These are phyloP conservation scores for Drosophila tanythrix DNA, from an alignment of 2,888 invertebrate species.

Conservation along the genomic window DNA sequence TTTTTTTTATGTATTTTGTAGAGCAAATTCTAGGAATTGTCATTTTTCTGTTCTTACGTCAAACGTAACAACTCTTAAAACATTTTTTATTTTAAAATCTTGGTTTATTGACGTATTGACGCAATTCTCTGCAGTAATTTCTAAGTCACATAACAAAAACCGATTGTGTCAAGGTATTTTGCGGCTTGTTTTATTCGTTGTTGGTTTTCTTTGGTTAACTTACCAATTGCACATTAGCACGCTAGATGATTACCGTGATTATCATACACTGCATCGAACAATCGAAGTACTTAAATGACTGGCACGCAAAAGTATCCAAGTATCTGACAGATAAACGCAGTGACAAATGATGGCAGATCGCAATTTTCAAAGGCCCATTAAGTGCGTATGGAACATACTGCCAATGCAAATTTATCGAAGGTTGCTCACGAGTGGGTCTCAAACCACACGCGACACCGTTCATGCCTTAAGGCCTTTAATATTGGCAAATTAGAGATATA, in stretches of 20 bases:
- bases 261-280: conserved; percentile 38
- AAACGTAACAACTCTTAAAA: conserved; percentile 6
- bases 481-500: conserved; percentile 21
- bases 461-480: conserved; percentile 15
- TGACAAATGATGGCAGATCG: conserved; percentile 47
- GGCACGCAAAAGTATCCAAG: conserved; percentile 56
- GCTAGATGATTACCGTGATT: conserved; percentile 54
- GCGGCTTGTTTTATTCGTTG: conserved; percentile 30
- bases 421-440: conserved; percentile 32
- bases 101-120: conserved; percentile 27
- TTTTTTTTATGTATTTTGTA: too few relatives aligned
- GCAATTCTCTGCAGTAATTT: conserved; percentile 34
- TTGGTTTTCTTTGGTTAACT: conserved; percentile 31
- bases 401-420: conserved; percentile 50
- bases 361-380: conserved; percentile 26
- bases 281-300: conserved; percentile 40
- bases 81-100: conserved; percentile 26
- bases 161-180: conserved; percentile 64
- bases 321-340: conserved; percentile 40
- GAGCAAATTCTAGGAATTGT: not conserved
- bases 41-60: conserved; percentile 24
- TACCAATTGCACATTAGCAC: conserved; percentile 51
- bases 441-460: conserved; percentile 29
- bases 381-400: conserved; percentile 42
- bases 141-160: conserved; percentile 32